Conservation (phyloP, 1,140 invertebrate species). For the Atta colombica region DNA sequence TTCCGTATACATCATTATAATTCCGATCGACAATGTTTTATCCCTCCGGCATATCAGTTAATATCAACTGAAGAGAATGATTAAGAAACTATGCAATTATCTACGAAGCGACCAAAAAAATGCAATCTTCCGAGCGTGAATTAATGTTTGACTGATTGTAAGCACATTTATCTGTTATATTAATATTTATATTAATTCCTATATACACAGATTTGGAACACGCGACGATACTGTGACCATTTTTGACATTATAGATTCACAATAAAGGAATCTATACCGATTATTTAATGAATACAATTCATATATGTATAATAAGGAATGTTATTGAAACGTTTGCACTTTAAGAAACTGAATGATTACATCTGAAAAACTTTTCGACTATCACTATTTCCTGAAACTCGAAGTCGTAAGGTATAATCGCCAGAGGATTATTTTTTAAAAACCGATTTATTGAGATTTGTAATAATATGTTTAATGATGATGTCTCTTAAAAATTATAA, state of each 20-base stretch:
- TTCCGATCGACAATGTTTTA: conserved; percentile 5
- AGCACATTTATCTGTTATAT: not conserved
- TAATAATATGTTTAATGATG: conserved; percentile 19
- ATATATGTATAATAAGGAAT: not conserved
- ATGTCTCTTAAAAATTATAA: conserved; percentile 24
- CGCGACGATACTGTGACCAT: conserved; percentile 7
- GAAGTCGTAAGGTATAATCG: not conserved
- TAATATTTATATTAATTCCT: conserved; percentile 50
- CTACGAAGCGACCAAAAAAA: conserved; percentile 27
- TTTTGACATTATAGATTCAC: not conserved
- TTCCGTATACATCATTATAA: conserved; percentile 26
- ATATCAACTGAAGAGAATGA: conserved; percentile 52
- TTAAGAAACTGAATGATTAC: not conserved
- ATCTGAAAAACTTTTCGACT: not conserved
- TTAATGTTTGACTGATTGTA: conserved; percentile 10
- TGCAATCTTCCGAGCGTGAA: conserved; percentile 48
- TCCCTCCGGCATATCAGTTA: conserved; percentile 65
- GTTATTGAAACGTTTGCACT: not conserved
- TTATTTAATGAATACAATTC: conserved; percentile 20
- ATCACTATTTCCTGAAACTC: not conserved
- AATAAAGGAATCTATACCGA: not conserved
- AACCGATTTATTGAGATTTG: conserved; percentile 21
- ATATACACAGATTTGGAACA: conserved; percentile 23
- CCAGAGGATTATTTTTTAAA: conserved; percentile 10
- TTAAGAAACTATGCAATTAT: conserved; percentile 6